A percentile compares a stretch with the other conserved stretches of the same genome.
Conservation (phyloP, 2,113 vertebrate species). For the Ageneiosus marmoratus region DNA sequence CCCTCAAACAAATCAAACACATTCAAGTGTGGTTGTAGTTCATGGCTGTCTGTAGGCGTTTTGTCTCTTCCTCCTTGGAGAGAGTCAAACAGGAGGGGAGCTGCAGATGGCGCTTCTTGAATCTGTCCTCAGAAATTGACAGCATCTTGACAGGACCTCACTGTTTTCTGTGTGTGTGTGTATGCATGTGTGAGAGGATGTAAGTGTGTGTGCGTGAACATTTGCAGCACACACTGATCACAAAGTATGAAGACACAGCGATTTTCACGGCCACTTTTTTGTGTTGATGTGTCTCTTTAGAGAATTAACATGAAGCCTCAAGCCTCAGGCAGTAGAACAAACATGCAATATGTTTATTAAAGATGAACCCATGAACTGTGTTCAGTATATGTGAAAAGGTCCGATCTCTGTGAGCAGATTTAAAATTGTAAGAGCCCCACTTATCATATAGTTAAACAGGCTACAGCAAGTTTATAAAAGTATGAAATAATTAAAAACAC, state of each 20-base stretch:
- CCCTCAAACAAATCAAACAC: background rate
- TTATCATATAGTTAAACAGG: background rate
- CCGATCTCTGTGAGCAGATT: background rate
- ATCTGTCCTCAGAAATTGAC: conserved; percentile 64
- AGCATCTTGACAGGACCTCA: conserved; percentile 49
- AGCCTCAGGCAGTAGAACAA: background rate
- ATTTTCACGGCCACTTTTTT: background rate
- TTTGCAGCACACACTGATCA: background rate
- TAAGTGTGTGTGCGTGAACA: conserved; percentile 3
- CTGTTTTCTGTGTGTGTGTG: conserved; percentile 9
- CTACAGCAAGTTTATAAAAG: background rate
- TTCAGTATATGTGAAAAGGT: background rate
- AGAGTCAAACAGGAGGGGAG: conserved; percentile 47
- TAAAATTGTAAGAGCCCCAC: background rate
- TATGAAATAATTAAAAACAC: background rate
- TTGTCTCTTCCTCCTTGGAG: conserved; percentile 26
- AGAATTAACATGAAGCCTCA: background rate
- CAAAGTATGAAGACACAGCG: background rate
- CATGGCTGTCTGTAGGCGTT: background rate
- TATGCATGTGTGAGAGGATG: background rate
- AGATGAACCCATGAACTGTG: background rate
- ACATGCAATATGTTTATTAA: background rate
- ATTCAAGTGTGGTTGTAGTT: background rate
- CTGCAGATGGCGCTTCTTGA: conserved; percentile 60
- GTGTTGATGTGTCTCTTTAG: background rate